phyloP scores from a whole-genome alignment of 2,888 invertebrate genomes.

The Chrysotoxum bicinctum region DNA sequence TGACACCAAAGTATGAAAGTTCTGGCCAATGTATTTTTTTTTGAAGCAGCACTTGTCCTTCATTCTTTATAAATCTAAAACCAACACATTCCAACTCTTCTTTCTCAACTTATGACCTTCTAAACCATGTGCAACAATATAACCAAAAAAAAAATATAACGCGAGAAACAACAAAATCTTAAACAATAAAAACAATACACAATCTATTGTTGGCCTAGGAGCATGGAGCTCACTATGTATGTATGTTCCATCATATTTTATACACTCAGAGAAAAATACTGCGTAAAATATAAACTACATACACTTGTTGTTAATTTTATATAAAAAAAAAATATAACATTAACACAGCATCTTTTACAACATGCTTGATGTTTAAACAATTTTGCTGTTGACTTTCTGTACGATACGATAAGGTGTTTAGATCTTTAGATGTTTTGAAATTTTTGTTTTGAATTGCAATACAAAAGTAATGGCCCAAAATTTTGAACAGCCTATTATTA shows the following conservation, averaged over 20 bases:
- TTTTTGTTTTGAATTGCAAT: no score
- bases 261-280: slow-evolving; percentile 16
- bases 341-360: no score
- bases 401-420: no score
- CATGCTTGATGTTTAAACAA: no score
- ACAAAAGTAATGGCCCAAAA: no score
- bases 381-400: no score
- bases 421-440: no score
- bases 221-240: slow-evolving; percentile 60
- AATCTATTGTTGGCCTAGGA: slow-evolving; percentile 54
- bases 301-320: no score
- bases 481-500: no score
- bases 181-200: slow-evolving; percentile 41
- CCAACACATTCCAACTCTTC: slow-evolving; percentile 32
- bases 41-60: slow-evolving; percentile 45
- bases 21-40: neutral
- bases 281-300: no score
- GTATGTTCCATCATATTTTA: slow-evolving; percentile 49
- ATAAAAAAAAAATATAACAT: no score
- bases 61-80: slow-evolving; percentile 18
- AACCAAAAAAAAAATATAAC: neutral
- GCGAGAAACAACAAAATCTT: slow-evolving; percentile 15
- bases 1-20: neutral
- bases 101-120: slow-evolving; percentile 54
- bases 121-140: slow-evolving; percentile 45